These are phyloP conservation scores for Drosophila varians DNA, from an alignment of 1,140 invertebrate genomes.

Conservation along the genomic window DNA sequence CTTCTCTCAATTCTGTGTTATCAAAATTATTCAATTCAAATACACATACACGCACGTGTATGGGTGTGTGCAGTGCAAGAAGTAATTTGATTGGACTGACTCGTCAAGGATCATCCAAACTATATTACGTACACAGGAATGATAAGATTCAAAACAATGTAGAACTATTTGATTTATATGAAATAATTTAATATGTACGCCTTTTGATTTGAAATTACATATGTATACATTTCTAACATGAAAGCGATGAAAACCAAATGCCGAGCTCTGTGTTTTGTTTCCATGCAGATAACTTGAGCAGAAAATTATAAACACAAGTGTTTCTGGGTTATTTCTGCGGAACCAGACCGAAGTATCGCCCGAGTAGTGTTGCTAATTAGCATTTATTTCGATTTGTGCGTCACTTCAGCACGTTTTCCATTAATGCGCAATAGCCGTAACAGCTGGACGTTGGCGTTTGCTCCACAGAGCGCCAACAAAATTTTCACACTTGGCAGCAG, in stretches of 20 bases:
- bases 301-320: conserved; percentile 13
- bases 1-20: conserved; percentile 51
- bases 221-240: conserved; percentile 53
- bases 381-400: conserved; percentile 31
- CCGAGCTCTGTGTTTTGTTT: conserved; percentile 5
- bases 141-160: conserved; percentile 51
- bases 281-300: conserved; percentile 11
- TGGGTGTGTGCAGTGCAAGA: conserved; percentile 30
- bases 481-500: conserved; percentile 7
- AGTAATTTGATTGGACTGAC: conserved; percentile 19
- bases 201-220: conserved; percentile 78
- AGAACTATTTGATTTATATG: conserved; percentile 81
- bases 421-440: conserved; percentile 43
- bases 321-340: conserved; percentile 17
- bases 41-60: conserved; percentile 30
- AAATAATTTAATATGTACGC: conserved; percentile 74
- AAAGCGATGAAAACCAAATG: conserved; percentile 34
- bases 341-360: conserved; percentile 4
- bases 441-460: neutral
- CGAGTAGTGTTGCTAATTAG: conserved; percentile 29
- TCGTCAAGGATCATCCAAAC: conserved; percentile 29
- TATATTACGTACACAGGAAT: conserved; percentile 56
- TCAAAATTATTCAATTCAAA: conserved; percentile 39
- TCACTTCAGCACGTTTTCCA: conserved; percentile 36
- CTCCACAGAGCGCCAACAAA: neutral